phyloP scores from a whole-genome alignment of 1,140 invertebrate species.

The Propsilocerus akamusi region DNA sequence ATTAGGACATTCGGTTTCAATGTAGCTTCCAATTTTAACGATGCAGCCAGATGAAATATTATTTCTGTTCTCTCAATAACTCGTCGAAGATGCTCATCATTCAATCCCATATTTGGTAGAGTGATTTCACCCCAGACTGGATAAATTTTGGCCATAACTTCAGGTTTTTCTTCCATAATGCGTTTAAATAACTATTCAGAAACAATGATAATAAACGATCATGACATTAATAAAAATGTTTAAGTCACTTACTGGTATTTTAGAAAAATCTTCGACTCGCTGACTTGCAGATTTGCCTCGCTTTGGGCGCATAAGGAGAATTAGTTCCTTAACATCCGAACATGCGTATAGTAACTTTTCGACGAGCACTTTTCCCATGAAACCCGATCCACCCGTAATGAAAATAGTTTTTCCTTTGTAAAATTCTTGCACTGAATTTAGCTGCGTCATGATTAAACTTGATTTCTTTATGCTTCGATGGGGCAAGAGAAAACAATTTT shows the following conservation, averaged over 20 bases:
- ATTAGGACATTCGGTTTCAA: conserved; percentile 36
- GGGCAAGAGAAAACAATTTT: too few relatives aligned
- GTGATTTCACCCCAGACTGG: conserved; percentile 46
- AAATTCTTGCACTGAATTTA: conserved; percentile 38
- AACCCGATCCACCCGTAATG: conserved; percentile 53
- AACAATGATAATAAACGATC: not conserved
- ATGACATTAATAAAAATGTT: not conserved
- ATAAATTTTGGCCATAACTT: conserved; percentile 43
- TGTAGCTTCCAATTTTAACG: conserved; percentile 39
- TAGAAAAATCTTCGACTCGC: conserved; percentile 22
- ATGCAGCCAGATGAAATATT: conserved; percentile 73
- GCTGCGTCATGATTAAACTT: conserved; percentile 25
- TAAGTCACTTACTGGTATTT: conserved; percentile 10
- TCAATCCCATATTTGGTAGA: conserved; percentile 30
- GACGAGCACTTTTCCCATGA: conserved; percentile 76
- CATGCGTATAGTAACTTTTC: conserved; percentile 58
- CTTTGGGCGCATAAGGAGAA: conserved; percentile 51
- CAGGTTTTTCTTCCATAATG: conserved; percentile 30
- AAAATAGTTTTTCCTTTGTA: conserved; percentile 45
- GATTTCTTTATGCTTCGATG: too few relatives aligned
- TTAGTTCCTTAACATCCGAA: conserved; percentile 43
- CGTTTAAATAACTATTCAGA: conserved; percentile 38
- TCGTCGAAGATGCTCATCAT: conserved; percentile 22
- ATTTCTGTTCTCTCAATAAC: conserved; percentile 36
- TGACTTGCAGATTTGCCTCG: conserved; percentile 30